Conservation (phyloP, 2,888 invertebrate species). For the Heteropelma amictum region DNA sequence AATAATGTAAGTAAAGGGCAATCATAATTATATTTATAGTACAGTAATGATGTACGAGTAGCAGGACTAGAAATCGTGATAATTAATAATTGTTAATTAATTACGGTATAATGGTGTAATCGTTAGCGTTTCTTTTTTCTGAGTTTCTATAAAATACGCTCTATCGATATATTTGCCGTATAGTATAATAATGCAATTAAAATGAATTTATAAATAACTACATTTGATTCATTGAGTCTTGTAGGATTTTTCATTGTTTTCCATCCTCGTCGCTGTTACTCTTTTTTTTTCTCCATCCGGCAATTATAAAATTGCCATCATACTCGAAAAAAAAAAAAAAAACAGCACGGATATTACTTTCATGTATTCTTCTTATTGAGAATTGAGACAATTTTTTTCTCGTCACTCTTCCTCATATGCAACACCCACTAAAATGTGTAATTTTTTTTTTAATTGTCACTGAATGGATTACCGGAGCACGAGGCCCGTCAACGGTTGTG, state of each 20-base stretch:
- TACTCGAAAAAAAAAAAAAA: conserved; percentile 56
- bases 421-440: not conserved
- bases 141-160: conserved; percentile 41
- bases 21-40: conserved; percentile 48
- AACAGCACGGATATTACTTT: conserved; percentile 66
- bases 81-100: conserved; percentile 54
- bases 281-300: conserved; percentile 28
- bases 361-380: conserved; percentile 58
- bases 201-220: conserved; percentile 43
- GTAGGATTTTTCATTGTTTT: conserved; percentile 18
- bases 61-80: conserved; percentile 53
- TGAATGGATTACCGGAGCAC: not conserved
- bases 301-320: conserved; percentile 39
- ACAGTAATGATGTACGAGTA: conserved; percentile 43
- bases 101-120: conserved; percentile 56
- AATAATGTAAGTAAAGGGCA: conserved; percentile 41
- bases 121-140: conserved; percentile 34
- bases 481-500: not conserved
- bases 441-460: not conserved
- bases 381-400: conserved; percentile 1
- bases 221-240: conserved; percentile 49
- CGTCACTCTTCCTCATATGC: not conserved
- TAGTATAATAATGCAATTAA: conserved; percentile 12
- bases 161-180: conserved; percentile 46
- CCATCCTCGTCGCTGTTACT: not conserved